phyloP scores from a whole-genome alignment of 2,113 vertebrate genomes.

The Nasalis larvatus region DNA sequence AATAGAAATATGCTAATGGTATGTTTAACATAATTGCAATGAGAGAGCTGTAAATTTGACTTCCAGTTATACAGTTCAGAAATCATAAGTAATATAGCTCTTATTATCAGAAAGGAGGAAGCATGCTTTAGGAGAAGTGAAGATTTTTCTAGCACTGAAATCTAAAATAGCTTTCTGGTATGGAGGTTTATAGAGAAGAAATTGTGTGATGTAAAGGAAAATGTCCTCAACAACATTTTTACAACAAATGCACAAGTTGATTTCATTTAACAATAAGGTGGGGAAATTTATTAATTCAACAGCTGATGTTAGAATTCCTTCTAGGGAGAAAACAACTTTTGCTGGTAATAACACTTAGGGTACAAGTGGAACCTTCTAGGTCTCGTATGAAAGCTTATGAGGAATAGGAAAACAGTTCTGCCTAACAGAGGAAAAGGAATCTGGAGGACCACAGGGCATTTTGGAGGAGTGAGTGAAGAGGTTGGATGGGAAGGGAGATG shows the following conservation, averaged over 20 bases:
- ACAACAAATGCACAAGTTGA: conserved; percentile 20
- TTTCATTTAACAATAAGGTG: conserved; percentile 46
- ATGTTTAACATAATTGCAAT: neutral
- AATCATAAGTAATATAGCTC: conserved; percentile 25
- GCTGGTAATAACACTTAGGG: neutral
- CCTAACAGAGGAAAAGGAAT: neutral
- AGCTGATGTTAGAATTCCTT: neutral
- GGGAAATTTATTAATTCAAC: conserved; percentile 39
- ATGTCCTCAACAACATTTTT: conserved; percentile 44
- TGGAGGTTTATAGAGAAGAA: conserved; percentile 29
- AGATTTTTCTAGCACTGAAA: conserved; percentile 60
- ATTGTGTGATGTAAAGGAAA: conserved; percentile 33
- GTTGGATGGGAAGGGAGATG: neutral
- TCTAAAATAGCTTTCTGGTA: conserved; percentile 53
- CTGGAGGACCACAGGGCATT: neutral
- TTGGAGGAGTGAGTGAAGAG: neutral
- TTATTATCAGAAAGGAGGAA: conserved; percentile 49
- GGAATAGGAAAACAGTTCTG: neutral
- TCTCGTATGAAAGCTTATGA: neutral
- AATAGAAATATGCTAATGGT: conserved; percentile 8
- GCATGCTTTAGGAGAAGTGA: conserved; percentile 21
- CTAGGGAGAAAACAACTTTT: neutral
- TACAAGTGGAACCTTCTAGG: neutral
- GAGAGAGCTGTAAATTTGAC: neutral
- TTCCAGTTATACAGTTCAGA: neutral